Conservation (phyloP, 2,888 invertebrate genomes). For the Lasioglossum oenotherae region DNA sequence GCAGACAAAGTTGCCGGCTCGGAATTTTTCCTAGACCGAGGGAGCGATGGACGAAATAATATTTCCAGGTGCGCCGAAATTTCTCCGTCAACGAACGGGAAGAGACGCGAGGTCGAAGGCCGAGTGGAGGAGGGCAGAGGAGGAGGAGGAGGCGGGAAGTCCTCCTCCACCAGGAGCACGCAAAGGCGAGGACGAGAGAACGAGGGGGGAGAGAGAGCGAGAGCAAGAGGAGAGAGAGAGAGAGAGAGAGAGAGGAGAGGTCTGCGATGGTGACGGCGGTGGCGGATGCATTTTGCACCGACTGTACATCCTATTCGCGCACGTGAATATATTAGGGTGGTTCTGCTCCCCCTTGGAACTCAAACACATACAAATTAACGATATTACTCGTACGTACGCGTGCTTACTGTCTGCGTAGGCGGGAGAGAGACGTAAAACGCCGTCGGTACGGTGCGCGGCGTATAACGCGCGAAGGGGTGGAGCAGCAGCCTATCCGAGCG, state of each 20-base stretch:
- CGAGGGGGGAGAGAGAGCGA: background rate
- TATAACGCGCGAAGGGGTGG: constrained; percentile 71
- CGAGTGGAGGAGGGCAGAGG: constrained; percentile 5
- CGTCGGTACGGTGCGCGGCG: constrained; percentile 57
- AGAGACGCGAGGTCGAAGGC: constrained; percentile 30
- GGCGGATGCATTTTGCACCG: constrained; percentile 71
- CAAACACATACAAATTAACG: constrained; percentile 83
- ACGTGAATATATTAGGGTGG: constrained; percentile 81
- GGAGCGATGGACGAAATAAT: constrained; percentile 9
- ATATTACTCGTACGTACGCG: constrained; percentile 80
- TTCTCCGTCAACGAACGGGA: constrained; percentile 23
- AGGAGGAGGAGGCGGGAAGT: background rate
- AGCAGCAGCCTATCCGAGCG: constrained; percentile 65
- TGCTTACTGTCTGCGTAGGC: constrained; percentile 65
- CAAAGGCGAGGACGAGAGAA: background rate
- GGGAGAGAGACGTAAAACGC: constrained; percentile 75
- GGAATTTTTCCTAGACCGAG: background rate
- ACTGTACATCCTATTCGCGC: constrained; percentile 76
- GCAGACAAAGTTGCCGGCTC: background rate
- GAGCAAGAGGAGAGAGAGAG: background rate
- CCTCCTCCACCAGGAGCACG: no score
- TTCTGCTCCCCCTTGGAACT: constrained; percentile 79
- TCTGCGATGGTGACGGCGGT: constrained; percentile 24
- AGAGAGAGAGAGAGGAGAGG: background rate
- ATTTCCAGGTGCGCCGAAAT: constrained; percentile 29